Evolutionary conservation across 2,797 vertebrate genomes (phyloP).

Genomic region (Rhinogobio ventralis): DNA sequence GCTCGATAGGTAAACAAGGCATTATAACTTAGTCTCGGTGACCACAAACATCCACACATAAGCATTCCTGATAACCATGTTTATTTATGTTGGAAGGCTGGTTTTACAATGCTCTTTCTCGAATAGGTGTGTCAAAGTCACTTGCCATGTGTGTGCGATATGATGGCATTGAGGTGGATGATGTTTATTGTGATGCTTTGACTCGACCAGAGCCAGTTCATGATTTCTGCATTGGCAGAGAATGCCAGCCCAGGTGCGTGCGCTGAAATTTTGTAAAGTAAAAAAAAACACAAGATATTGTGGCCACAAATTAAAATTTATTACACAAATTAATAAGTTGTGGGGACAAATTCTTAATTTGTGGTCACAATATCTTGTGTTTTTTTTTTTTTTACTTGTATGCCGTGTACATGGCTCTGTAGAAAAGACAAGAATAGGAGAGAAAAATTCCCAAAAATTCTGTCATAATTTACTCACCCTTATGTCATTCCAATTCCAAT

Average conservation of each 20-base stretch:
- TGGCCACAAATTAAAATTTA: background rate
- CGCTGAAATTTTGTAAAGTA: background rate
- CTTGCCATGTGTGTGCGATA: conserved; percentile 95
- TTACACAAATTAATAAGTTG: background rate
- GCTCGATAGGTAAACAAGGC: conserved; percentile 86
- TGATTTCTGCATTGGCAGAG: conserved; percentile 95
- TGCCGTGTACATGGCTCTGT: background rate
- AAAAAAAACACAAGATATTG: background rate
- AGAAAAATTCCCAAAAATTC: background rate
- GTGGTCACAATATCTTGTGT: background rate
- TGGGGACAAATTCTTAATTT: background rate
- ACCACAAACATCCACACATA: background rate
- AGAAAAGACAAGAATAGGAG: background rate
- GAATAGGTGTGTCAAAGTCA: conserved; percentile 88
- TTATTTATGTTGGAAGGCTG: background rate
- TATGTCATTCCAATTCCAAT: background rate
- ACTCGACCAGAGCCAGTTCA: conserved; percentile 95
- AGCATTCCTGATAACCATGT: background rate
- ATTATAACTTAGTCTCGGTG: background rate
- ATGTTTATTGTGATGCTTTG: conserved; percentile 92
- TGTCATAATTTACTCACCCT: background rate
- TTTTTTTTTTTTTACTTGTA: background rate
- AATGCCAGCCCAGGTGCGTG: conserved; percentile 93
- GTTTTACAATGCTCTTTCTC: conserved; percentile 23
- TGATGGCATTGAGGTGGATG: conserved; percentile 93